Conservation (phyloP, 2,797 vertebrate genomes). For the Centropyge bicolor region DNA sequence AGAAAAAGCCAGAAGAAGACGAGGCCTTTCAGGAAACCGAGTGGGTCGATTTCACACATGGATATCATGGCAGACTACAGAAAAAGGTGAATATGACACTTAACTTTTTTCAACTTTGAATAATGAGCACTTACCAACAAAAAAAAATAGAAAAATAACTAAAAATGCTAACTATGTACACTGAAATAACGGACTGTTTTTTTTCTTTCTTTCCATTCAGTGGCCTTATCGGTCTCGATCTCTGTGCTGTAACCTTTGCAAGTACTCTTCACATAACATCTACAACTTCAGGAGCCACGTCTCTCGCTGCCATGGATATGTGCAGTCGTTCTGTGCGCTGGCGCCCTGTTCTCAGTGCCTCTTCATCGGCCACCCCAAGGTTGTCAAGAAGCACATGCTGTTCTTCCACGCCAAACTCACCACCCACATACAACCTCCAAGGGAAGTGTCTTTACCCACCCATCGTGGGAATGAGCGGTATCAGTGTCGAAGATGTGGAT, state of each 20-base stretch:
- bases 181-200: neutral
- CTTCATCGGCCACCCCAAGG: slow-evolving; percentile 89
- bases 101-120: neutral
- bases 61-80: slow-evolving; percentile 83
- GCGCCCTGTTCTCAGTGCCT: slow-evolving; percentile 91
- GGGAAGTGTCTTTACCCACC: slow-evolving; percentile 40
- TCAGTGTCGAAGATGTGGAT: slow-evolving; percentile 91
- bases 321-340: slow-evolving; percentile 90
- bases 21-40: slow-evolving; percentile 90
- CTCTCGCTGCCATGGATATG: slow-evolving; percentile 90
- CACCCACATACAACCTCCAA: slow-evolving; percentile 44
- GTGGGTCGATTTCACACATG: slow-evolving; percentile 93
- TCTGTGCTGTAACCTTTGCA: slow-evolving; percentile 94
- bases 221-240: slow-evolving; percentile 92
- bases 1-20: slow-evolving; percentile 84
- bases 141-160: neutral
- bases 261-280: slow-evolving; percentile 92
- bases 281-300: slow-evolving; percentile 92
- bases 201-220: slow-evolving; percentile 73
- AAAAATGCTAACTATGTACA: neutral
- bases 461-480: slow-evolving; percentile 84
- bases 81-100: slow-evolving; percentile 82
- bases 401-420: slow-evolving; percentile 88
- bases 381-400: slow-evolving; percentile 90
- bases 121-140: neutral